A percentile compares a stretch with the other conserved stretches of the same genome.
These are phyloP conservation scores for Drosophila lini DNA, from an alignment of 1,140 invertebrate species.

Conservation along the genomic window DNA sequence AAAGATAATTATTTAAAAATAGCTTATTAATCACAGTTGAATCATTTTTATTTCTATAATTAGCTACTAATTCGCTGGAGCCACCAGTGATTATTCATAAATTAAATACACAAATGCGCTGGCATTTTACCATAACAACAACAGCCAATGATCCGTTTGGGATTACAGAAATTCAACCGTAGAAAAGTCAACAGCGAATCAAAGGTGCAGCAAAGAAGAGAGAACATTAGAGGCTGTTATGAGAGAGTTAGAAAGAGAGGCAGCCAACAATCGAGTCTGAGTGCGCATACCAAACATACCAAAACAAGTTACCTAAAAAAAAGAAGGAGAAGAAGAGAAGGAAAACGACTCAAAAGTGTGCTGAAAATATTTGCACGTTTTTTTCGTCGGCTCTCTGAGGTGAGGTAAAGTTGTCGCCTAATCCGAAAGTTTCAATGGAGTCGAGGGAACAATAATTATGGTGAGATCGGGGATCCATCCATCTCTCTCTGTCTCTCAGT, in stretches of 20 bases:
- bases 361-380: constrained; percentile 80
- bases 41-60: constrained; percentile 1
- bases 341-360: constrained; percentile 48
- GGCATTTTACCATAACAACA: constrained; percentile 1
- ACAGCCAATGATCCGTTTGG: constrained; percentile 2
- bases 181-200: background rate
- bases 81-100: constrained; percentile 1
- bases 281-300: constrained; percentile 62
- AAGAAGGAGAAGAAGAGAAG: constrained; percentile 7
- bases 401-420: constrained; percentile 32
- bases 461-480: constrained; percentile 23
- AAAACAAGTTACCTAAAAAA: constrained; percentile 52
- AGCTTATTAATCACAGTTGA: background rate
- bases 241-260: background rate
- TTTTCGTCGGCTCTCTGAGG: constrained; percentile 25
- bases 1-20: background rate
- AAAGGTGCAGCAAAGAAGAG: constrained; percentile 17
- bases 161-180: constrained; percentile 8
- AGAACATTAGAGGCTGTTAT: constrained; percentile 13
- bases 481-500: background rate
- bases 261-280: constrained; percentile 4
- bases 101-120: constrained; percentile 9
- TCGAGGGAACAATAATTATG: constrained; percentile 19
- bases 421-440: constrained; percentile 44
- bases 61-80: background rate